Base-by-base conservation (phyloP, 1,140 invertebrate species). In the Andrena cerasifolii region DNA sequence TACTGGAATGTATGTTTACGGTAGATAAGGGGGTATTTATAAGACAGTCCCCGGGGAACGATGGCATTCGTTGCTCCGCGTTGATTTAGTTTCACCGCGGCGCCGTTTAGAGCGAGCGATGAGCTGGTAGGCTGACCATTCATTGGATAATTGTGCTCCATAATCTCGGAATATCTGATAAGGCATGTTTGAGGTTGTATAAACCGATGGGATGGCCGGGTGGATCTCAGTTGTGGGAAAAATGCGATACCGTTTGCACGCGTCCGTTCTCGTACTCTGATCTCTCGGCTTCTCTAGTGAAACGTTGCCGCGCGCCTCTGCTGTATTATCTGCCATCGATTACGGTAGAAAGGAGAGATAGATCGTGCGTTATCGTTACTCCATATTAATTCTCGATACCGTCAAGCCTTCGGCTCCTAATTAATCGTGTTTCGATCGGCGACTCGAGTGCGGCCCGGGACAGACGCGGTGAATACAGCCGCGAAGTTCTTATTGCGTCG, bases 121-220 rank as follows among this genome's bases (percentile, higher is more conserved):
- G 54, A 49, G 77, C 83, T 85, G 65, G 53, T 84, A 54, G 73
- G 68, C 68, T 83, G 86, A n/a, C 71, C 74, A 63, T 78, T 85
- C 61, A 88, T 86, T 88, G 81, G 82, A 88, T 88, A 87, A 88
- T 88, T 86, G 62, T 71, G 54, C 58, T 66, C 80, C 61, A 78
- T 67, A 87, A 87, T 88, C 86, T 67, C 79, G 81, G 56, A 83
- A 87, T 87, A 82, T 86, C 62, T 86, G 81, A 86, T 87, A 87
- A 84, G 61, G 36, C 54, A 40, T 26, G 66, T 67, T 85, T 43
- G 45, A 68, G 14, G 24, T 28, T 26, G 65, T 28, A 68, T 21
- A 28, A 40, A 2, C 21, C 14, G 73, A 76, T 76, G 45, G 66
- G 33, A 72, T 43, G 75, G 63, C 40, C 62, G 49, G 8, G 28